A percentile compares a stretch with the other conserved stretches of the same genome.
Evolutionary conservation across 53 echinoderm and acorn worm genomes (phyloP).

Genomic region (Echinometra lucunter): DNA sequence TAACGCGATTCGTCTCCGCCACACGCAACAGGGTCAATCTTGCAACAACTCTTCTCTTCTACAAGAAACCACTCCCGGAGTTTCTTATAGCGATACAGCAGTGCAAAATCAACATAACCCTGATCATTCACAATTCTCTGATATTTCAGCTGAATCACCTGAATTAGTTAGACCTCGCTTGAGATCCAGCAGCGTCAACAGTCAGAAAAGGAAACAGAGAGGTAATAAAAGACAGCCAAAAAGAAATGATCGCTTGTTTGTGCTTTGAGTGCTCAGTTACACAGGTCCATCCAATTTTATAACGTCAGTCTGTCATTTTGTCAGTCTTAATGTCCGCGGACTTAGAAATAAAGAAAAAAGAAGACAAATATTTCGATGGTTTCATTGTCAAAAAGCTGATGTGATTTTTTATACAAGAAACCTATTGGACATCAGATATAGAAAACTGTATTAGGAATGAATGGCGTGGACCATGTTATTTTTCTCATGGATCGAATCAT

Average conservation of each 20-base stretch:
- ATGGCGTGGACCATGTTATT: background rate
- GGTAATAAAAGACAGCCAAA: background rate
- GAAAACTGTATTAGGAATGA: background rate
- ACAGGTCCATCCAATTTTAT: background rate
- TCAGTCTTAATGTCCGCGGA: background rate
- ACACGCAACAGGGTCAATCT: background rate
- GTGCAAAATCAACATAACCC: background rate
- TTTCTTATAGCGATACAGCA: background rate
- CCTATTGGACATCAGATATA: background rate
- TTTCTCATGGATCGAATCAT: conserved; percentile 1
- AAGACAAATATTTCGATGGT: background rate
- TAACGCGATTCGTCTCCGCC: background rate
- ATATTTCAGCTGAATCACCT: background rate
- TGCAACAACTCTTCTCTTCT: background rate
- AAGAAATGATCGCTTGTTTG: background rate
- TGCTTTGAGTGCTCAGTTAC: background rate
- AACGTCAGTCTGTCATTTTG: background rate
- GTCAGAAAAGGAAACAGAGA: background rate
- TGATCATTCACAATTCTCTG: background rate
- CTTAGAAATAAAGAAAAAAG: conserved; percentile 24
- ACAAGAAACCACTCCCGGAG: background rate
- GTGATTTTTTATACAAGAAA: background rate
- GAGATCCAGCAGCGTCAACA: background rate
- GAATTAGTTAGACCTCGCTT: background rate
- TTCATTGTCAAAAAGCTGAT: background rate